These are phyloP conservation scores for Pimpla rufipes DNA, from an alignment of 2,888 invertebrate species.

Conservation along the genomic window DNA sequence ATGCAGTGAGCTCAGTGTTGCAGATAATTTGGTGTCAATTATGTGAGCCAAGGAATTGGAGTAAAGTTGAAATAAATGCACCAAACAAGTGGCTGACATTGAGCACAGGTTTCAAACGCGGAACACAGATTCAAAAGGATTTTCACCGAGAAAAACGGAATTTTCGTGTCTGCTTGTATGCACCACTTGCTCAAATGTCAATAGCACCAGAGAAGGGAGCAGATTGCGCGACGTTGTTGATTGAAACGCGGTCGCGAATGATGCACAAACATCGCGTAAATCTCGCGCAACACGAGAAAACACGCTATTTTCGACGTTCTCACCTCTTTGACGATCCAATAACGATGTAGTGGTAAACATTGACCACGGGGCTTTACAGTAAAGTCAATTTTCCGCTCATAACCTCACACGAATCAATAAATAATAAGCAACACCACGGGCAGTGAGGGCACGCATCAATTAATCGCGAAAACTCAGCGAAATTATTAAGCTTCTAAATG, in stretches of 20 bases:
- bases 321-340: constrained; percentile 75
- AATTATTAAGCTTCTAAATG: constrained; percentile 73
- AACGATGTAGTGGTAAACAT: constrained; percentile 77
- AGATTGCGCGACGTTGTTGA: constrained; percentile 22
- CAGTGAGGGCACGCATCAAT: constrained; percentile 71
- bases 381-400: constrained; percentile 78
- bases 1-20: not conserved
- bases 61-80: not conserved
- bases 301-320: constrained; percentile 42
- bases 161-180: constrained; percentile 3
- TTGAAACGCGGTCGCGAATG: constrained; percentile 21
- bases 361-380: constrained; percentile 74
- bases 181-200: constrained; percentile 54
- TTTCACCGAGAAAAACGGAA: not conserved
- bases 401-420: constrained; percentile 80
- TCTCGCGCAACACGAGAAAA: not conserved
- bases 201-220: constrained; percentile 43
- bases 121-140: not conserved
- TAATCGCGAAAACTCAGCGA: constrained; percentile 58
- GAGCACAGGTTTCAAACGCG: not conserved
- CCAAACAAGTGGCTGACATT: no score
- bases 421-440: constrained; percentile 72
- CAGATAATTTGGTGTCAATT: not conserved
- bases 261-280: not conserved
- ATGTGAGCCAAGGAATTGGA: constrained; percentile 16